Evolutionary conservation across 2,797 vertebrate species (phyloP).

Genomic region (Tadarida brasiliensis): DNA sequence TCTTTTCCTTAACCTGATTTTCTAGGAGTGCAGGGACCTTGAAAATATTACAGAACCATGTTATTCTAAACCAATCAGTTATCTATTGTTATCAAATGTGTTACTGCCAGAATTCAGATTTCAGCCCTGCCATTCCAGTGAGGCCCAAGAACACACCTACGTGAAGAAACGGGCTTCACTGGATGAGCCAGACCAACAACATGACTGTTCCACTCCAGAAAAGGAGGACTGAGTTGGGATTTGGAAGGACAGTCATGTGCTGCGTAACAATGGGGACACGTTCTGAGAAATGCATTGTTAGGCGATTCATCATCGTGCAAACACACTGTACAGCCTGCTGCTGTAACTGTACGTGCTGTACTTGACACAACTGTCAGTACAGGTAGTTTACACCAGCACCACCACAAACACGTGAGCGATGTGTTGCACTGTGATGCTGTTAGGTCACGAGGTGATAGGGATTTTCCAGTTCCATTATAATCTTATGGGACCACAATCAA

Average conservation of each 20-base stretch:
- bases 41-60: constrained; percentile 51
- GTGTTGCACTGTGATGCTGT: background rate
- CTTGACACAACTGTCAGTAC: background rate
- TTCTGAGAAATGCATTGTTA: background rate
- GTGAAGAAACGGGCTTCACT: background rate
- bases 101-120: background rate
- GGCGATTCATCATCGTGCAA: background rate
- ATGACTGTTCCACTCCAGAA: background rate
- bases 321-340: background rate
- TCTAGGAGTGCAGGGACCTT: constrained; percentile 95
- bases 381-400: background rate
- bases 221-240: background rate
- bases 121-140: background rate
- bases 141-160: background rate
- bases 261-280: background rate
- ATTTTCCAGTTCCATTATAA: background rate
- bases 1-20: constrained; percentile 71
- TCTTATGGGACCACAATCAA: background rate
- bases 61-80: constrained; percentile 19
- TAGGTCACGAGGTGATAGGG: background rate
- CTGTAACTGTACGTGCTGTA: background rate
- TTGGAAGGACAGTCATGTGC: too few relatives aligned
- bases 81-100: background rate
- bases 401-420: background rate
- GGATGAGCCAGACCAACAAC: background rate